phyloP scores from a whole-genome alignment of 2,113 vertebrate genomes.

The Heloderma charlesbogerti region DNA sequence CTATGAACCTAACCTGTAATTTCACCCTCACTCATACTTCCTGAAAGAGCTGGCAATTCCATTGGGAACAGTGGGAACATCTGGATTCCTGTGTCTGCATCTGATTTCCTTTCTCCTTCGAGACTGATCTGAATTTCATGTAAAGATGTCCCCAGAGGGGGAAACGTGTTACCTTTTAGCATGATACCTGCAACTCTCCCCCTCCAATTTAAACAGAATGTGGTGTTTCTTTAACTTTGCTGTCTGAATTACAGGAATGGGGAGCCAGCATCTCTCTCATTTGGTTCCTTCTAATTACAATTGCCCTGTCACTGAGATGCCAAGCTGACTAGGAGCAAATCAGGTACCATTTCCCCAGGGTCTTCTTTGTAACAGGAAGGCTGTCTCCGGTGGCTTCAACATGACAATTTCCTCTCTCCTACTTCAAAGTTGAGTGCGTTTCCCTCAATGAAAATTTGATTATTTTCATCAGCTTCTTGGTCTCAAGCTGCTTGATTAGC shows the following conservation, averaged over 20 bases:
- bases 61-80: constrained; percentile 53
- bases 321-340: constrained; percentile 77
- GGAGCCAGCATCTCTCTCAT: constrained; percentile 75
- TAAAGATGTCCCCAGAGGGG: constrained; percentile 54
- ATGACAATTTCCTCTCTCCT: constrained; percentile 81
- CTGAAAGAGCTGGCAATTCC: constrained; percentile 51
- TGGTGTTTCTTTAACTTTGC: constrained; percentile 69
- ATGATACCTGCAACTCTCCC: constrained; percentile 49
- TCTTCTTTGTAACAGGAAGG: constrained; percentile 74
- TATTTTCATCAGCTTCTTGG: constrained; percentile 76
- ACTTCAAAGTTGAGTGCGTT: constrained; percentile 75
- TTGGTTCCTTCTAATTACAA: constrained; percentile 83
- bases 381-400: constrained; percentile 80
- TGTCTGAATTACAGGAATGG: constrained; percentile 71
- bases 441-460: constrained; percentile 80
- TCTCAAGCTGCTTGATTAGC: constrained; percentile 82
- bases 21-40: constrained; percentile 32
- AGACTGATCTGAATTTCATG: constrained; percentile 65
- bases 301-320: constrained; percentile 81
- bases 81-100: constrained; percentile 47
- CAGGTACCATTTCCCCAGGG: constrained; percentile 77
- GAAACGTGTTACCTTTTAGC: constrained; percentile 68
- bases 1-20: not conserved
- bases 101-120: constrained; percentile 54
- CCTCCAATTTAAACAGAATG: constrained; percentile 65